Evolutionary conservation across 2,113 vertebrate genomes (phyloP), one percentile per base, ranked within the genome.

Genomic region (Petrocephalus microphthalmus): DNA sequence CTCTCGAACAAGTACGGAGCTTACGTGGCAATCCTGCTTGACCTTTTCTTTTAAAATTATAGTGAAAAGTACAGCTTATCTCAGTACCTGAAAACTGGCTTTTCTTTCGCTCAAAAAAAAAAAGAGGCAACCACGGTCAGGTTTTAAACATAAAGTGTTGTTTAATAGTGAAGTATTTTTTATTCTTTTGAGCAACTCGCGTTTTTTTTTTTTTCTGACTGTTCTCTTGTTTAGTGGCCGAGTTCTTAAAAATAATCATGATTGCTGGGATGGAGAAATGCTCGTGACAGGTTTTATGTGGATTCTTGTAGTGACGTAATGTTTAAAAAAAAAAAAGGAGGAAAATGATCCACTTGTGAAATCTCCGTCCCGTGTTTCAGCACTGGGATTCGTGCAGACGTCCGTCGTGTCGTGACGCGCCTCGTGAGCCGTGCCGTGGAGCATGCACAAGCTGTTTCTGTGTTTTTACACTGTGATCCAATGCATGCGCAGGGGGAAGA

Each of bases 211-310:
- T 37, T 13, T 42, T 4, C 67, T 11, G 5, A 42, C 71, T 0
- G 29, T 42, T 42, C 19, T 13, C 71, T 78, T 33, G 25, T 74
- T 33, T 37, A 37, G 25, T 74, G 67, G 33, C 29, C 15, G 25
- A 37, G 67, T 19, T 42, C 71, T 42, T 78, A 17, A 74, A 74
- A 37, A 74, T 33, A 74, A 74, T 37, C 33, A 78, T 3, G 33
- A 78, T 37, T 20, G 71, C 17, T 19, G 71, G 71, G 71, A 19
- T 90, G 93, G 92, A 92, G 89, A 91, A 91, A 90, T 42, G 33
- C 71, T 89, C 89, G 87, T 90, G 91, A 93, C 92, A 93, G 91
- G 91, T 90, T 92, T 93, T 92, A 92, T 92, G 93, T 94, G 92
- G 91, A 91, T 29, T 84, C 45, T 15, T 25, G n/a, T 25, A 49